Evolutionary conservation across 1,140 invertebrate species (phyloP), one percentile per base, ranked within the genome.

Genomic region (Cydia amplana): DNA sequence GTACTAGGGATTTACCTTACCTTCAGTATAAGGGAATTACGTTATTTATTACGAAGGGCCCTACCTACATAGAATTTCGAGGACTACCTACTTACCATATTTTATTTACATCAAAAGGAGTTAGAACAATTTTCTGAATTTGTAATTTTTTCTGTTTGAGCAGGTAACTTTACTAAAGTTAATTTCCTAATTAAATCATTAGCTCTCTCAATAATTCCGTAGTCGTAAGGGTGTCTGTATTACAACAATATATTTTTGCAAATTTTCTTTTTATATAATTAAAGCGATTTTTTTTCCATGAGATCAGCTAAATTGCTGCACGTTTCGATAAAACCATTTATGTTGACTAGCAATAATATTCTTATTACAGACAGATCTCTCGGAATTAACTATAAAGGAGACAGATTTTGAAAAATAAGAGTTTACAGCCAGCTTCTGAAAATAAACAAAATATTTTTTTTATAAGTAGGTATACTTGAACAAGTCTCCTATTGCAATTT

Each of bases 81-180:
- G 64, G 64, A 14, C 16, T 28, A 67, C n/a, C 18, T 18, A 51
- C 16, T n/a, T 65, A 14, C 18, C 14, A 12, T 9, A 4, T 20
- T 43, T 36, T 70, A 70, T 70, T 70, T 43, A 70, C 65, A 70
- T 36, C 16, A 36, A 70, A 70, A 70, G 32, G 65, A 70, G 18
- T 1, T 46, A 20, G 4, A n/a, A 32, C 10, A 28, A 36, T 32
- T 32, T 65, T 65, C 60, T 12, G 23, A 25, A 32, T 36, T 65
- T 70, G 32, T 70, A 36, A 36, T 43, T 1, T 18, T n/a, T n/a
- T n/a, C 14, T 60, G 55, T 10, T 5, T 60, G 18, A 60, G 55
- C n/a, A 18, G 3, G 49, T 20, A 60, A 60, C 55, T n/a, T 51
- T 5, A 55, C 5, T 0, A 4, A 4, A 55, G 5, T 14, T 2